A percentile compares a stretch with the other conserved stretches of the same genome.
phyloP scores from a whole-genome alignment of 2,113 vertebrate genomes.

The Hyperopisus bebe region DNA sequence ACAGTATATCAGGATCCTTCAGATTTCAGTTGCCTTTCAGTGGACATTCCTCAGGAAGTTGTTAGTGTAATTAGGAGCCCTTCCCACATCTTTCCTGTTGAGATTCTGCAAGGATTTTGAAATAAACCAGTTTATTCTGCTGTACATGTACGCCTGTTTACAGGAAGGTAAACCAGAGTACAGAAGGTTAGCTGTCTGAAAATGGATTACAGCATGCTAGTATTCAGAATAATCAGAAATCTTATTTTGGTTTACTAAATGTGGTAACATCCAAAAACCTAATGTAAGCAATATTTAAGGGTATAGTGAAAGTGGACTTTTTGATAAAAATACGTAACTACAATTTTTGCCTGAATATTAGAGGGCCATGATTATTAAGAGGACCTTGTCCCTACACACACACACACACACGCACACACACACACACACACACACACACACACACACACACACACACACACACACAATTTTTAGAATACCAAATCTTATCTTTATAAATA shows the following conservation, averaged over 20 bases:
- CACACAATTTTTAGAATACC: too few relatives aligned
- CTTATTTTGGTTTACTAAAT: neutral
- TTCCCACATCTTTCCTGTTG: conserved; percentile 68
- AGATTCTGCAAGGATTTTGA: conserved; percentile 55
- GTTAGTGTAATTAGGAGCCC: conserved; percentile 64
- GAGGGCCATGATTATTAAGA: neutral
- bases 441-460: neutral
- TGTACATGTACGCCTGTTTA: conserved; percentile 5
- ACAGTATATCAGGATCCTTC: conserved; percentile 32
- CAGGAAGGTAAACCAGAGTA: neutral
- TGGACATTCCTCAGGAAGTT: conserved; percentile 65
- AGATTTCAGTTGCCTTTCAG: conserved; percentile 34
- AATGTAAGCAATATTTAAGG: neutral
- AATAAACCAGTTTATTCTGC: neutral
- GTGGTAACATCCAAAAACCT: neutral
- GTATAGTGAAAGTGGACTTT: neutral
- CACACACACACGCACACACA: neutral
- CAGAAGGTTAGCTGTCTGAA: neutral
- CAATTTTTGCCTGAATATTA: neutral
- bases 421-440: neutral
- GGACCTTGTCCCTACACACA: neutral
- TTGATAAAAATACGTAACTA: neutral
- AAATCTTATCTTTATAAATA: too few relatives aligned
- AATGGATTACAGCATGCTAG: neutral
- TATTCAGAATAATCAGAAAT: neutral